These are phyloP conservation scores for Erithacus rubecula DNA, from an alignment of 2,797 vertebrate species.

Conservation along the genomic window DNA sequence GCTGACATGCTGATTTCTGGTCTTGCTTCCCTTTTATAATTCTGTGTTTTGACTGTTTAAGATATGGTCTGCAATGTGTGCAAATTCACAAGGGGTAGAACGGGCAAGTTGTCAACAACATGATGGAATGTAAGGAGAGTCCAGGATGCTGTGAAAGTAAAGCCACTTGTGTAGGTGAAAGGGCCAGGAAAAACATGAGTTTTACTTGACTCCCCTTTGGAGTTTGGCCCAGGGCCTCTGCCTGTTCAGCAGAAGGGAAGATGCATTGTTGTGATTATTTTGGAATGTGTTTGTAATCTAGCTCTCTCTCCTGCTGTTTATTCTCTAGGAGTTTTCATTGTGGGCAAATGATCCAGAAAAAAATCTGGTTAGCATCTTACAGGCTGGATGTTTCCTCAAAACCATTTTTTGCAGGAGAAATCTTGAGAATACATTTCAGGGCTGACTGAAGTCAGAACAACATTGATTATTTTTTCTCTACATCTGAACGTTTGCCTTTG, in stretches of 20 bases:
- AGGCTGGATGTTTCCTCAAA: background rate
- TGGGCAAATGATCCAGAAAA: background rate
- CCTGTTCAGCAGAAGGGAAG: background rate
- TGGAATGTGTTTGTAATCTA: background rate
- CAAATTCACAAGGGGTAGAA: background rate
- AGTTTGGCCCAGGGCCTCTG: background rate
- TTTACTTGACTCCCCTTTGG: background rate
- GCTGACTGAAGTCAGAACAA: background rate
- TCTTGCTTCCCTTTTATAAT: background rate
- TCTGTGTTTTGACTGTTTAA: background rate
- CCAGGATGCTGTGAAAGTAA: background rate
- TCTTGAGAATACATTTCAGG: background rate
- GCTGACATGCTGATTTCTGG: background rate
- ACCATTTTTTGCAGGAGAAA: background rate
- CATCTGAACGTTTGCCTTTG: background rate
- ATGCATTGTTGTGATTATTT: background rate
- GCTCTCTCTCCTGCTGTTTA: background rate
- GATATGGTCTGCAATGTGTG: background rate
- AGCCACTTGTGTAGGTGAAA: background rate
- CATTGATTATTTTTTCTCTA: background rate
- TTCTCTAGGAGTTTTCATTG: background rate
- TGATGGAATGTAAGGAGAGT: background rate
- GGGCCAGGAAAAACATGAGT: background rate
- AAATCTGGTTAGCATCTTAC: background rate
- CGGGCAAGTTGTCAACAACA: fast-evolving